A percentile compares a stretch with the other conserved stretches of the same genome.
phyloP scores from a whole-genome alignment of 2,888 invertebrate genomes.

The Rugalucina vietnamica region DNA sequence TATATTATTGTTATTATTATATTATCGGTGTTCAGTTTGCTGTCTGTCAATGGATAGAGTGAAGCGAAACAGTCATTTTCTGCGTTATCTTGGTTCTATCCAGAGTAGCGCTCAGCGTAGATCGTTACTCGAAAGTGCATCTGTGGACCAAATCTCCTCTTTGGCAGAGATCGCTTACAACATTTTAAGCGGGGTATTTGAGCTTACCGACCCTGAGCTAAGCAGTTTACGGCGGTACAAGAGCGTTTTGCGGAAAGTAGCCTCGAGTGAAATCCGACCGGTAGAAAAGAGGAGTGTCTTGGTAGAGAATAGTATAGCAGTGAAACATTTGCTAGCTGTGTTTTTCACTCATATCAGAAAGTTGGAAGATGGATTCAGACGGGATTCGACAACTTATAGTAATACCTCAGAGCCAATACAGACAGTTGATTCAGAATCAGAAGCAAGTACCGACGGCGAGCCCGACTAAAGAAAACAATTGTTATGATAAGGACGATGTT shows the following conservation, averaged over 20 bases:
- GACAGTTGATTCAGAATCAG: constrained; percentile 15
- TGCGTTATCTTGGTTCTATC: neutral
- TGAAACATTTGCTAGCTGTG: neutral
- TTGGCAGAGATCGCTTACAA: constrained; percentile 11
- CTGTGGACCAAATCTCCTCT: neutral
- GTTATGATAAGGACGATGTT: no score
- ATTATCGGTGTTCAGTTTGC: no score
- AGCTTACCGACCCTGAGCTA: constrained; percentile 12
- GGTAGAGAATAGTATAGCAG: neutral
- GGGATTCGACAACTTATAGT: neutral
- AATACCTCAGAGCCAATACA: constrained; percentile 8
- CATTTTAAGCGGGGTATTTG: neutral
- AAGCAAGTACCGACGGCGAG: neutral
- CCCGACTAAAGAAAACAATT: neutral
- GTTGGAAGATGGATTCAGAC: neutral
- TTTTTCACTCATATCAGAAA: neutral
- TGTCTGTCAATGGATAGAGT: constrained; percentile 19
- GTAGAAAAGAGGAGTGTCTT: neutral
- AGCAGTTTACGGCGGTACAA: neutral
- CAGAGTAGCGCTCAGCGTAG: neutral
- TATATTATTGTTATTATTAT: neutral
- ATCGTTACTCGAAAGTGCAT: neutral
- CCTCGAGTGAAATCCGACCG: neutral
- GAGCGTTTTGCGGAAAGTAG: neutral
- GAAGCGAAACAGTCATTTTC: neutral